Conservation (phyloP, 2,797 vertebrate species). For the Halcyon chelicuti region DNA sequence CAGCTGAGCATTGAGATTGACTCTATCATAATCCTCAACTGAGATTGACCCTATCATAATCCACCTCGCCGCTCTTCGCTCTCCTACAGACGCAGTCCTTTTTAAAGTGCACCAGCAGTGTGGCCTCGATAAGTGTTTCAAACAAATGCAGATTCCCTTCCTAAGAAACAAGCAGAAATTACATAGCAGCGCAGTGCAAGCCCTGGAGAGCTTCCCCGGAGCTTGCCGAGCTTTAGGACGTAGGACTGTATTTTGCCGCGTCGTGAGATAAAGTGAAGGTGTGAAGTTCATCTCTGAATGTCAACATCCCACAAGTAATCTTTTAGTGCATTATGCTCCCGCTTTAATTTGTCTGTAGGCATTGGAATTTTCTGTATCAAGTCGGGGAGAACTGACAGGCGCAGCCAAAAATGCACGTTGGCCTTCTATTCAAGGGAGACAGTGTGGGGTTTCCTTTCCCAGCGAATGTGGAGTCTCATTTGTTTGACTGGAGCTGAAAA, state of each 20-base stretch:
- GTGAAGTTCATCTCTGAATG: slow-evolving; percentile 64
- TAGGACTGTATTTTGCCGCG: slow-evolving; percentile 33
- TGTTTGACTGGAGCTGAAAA: slow-evolving; percentile 21
- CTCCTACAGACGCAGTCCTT: neutral
- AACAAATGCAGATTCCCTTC: neutral
- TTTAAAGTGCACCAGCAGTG: neutral
- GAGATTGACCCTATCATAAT: neutral
- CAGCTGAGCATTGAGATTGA: neutral
- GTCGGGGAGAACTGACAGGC: slow-evolving; percentile 7
- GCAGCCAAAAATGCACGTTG: slow-evolving; percentile 15
- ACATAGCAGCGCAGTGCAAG: neutral
- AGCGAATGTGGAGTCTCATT: slow-evolving; percentile 34
- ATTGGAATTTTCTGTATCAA: slow-evolving; percentile 45
- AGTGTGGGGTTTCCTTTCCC: slow-evolving; percentile 43
- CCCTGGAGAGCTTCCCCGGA: neutral
- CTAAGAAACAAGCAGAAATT: neutral
- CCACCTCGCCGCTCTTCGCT: neutral
- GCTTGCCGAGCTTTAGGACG: neutral
- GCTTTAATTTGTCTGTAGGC: slow-evolving; percentile 54
- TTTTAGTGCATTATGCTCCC: slow-evolving; percentile 51
- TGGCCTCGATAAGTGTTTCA: neutral
- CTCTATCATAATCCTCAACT: neutral
- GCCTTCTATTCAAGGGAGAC: slow-evolving; percentile 29
- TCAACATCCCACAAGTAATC: slow-evolving; percentile 62
- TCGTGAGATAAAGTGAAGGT: slow-evolving; percentile 59